Base-by-base conservation (phyloP, 2,113 vertebrate species). In the Entomyzon cyanotis region DNA sequence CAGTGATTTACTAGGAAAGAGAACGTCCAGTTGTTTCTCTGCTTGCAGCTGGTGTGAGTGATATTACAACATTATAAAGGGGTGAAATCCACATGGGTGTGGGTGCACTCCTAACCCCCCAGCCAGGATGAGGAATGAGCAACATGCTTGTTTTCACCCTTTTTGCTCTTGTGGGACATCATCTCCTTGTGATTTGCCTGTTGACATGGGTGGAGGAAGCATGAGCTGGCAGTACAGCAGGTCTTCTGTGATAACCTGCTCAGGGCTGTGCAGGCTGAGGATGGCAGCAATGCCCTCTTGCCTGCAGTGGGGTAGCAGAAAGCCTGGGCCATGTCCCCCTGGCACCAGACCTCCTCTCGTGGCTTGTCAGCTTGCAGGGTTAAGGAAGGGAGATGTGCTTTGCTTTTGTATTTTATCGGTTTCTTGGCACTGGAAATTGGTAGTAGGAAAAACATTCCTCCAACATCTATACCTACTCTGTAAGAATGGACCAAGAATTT, bases 151-250 rank as follows among this genome's bases (percentile, higher is more conserved):
- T 33, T 93, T 52, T 12, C 42, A 33, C 23, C 83, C n/a, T 5
- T 49, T 31, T 19, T 75, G 55, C 49, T 84, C 44, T 4, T 12
- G 35, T 22, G 22, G 60, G 69, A 47, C 42, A 23, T 10, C 42
- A 18, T 28, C 25, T 62, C 1, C 0, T 31, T 37, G 53, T n/a
- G 49, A 9, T 74, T 52, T 56, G 24, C 50, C 86, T 53, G 0
- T 3, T 44, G 73, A 23, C 16, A 18, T 12, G 0, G 0, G 49
- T 2, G 1, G 19, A 52, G 49, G 31, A 67, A 53, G 53, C 41
- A 7, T 1, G 28, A 74, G 37, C 60, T 64, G 67, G 56, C 69
- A 63, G 53, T 44, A 44, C 35, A 44, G 81, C 23, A 0, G 4
- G 30, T 19, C 65, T 42, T 17, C 37, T 37, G 37, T 37, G 37